Conservation (phyloP, 2,888 invertebrate genomes). For the Leuctra nigra region DNA sequence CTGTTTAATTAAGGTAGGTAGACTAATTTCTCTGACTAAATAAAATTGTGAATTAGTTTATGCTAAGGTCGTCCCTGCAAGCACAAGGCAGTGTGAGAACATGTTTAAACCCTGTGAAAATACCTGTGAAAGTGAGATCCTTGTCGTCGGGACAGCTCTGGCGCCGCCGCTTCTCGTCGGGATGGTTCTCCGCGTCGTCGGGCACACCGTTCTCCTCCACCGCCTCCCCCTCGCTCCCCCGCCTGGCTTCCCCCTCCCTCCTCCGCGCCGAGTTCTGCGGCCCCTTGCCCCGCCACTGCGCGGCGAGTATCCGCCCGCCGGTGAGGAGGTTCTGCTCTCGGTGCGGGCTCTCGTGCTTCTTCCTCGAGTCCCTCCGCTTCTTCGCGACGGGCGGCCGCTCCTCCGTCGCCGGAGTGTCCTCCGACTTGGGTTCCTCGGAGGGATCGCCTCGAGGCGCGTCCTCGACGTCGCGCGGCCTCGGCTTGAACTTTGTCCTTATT, state of each 20-base stretch:
- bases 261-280: background rate
- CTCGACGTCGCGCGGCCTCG: slow-evolving; percentile 28
- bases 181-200: background rate
- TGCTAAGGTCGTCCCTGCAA: too few species aligned
- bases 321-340: slow-evolving; percentile 43
- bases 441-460: slow-evolving; percentile 27
- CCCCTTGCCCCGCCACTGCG: slow-evolving; percentile 39
- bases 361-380: slow-evolving; percentile 52
- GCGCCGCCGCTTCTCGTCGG: slow-evolving; percentile 54
- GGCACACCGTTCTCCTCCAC: slow-evolving; percentile 33
- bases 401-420: background rate
- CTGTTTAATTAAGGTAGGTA: too few species aligned
- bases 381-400: slow-evolving; percentile 32
- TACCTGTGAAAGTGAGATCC: slow-evolving; percentile 29
- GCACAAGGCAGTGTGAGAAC: too few species aligned
- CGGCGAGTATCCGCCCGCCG: slow-evolving; percentile 43
- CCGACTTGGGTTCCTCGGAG: background rate
- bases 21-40: too few species aligned
- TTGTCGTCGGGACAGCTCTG: slow-evolving; percentile 38
- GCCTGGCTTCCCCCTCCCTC: background rate
- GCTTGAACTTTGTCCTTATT: slow-evolving; percentile 21
- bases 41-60: too few species aligned
- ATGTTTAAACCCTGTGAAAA: too few species aligned
- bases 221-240: slow-evolving; percentile 30
- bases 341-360: slow-evolving; percentile 49